These are phyloP conservation scores for Leucozona laternaria DNA, from an alignment of 2,888 invertebrate species.

Conservation along the genomic window DNA sequence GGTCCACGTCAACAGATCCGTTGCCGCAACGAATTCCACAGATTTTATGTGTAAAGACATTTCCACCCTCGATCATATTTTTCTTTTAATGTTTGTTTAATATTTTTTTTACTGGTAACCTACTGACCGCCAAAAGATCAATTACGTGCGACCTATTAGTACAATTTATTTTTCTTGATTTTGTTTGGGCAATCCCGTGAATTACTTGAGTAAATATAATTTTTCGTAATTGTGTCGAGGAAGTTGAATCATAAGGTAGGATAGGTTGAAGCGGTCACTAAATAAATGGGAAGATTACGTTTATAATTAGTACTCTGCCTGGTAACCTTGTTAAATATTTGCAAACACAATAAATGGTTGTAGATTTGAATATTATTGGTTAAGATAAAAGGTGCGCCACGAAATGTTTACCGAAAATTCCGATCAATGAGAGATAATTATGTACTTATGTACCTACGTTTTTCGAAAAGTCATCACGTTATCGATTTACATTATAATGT, in stretches of 20 bases:
- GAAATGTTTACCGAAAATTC: neutral
- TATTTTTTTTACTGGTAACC: no score
- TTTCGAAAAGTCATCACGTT: no score
- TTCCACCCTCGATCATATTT: no score
- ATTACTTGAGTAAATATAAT: slow-evolving; percentile 33
- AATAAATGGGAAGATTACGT: slow-evolving; percentile 40
- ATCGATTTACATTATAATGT: no score
- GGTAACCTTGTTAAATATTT: slow-evolving; percentile 50
- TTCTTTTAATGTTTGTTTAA: no score
- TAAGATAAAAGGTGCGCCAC: slow-evolving; percentile 4
- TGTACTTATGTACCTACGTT: no score
- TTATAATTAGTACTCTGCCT: slow-evolving; percentile 14
- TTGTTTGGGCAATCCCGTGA: slow-evolving; percentile 28
- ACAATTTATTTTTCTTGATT: neutral
- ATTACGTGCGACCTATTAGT: neutral
- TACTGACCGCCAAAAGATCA: neutral
- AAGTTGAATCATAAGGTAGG: slow-evolving; percentile 40
- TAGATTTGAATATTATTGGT: slow-evolving; percentile 9
- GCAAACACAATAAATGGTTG: neutral
- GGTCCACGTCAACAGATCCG: no score
- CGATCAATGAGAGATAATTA: no score
- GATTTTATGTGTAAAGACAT: no score
- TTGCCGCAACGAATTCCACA: no score
- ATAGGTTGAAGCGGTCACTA: slow-evolving; percentile 41
- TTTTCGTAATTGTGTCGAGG: slow-evolving; percentile 41